Evolutionary conservation across 1,140 invertebrate species (phyloP), one percentile per base, ranked within the genome.

Genomic region (Wiebesia pumilae): DNA sequence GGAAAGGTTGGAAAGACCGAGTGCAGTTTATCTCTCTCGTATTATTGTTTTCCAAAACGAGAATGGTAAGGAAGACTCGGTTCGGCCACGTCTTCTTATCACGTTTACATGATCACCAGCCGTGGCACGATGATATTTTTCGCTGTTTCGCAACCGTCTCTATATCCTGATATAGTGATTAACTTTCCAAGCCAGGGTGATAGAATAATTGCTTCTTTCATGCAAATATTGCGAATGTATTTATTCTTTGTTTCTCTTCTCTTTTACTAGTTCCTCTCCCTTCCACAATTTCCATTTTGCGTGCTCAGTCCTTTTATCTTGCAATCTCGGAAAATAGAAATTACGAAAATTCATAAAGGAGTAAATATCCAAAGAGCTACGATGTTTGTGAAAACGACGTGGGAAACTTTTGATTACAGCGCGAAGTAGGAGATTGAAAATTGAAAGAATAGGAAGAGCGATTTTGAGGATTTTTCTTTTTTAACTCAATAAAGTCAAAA

Each of bases 1-100:
- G 58, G 3, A 10, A 3, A 62, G 58, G 10, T 2, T 62, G 21
- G 3, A 62, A 27, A 62, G 10, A 27, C 43, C 2, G 58, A 3
- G 54, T 27, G 27, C 24, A 62, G 27, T 10, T 58, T 3, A 62
- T 27, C 14, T 27, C 24, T 62, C 4, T 43, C 30, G 47, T 27
- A 73, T 38, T 62, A 77, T 83, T 83, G 82, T 83, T 54, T 83
- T 75, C 30, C 69, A 43, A 77, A 83, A 75, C 24, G 24, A 83
- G 71, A 77, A 35, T 43, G 51, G 35, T 62, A 83, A 83, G 58
- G 69, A 51, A 86, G 33, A 24, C 12, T 16, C 24, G 33, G 14
- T 9, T 35, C 47, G 33, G 35, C 14, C 3, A 47, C 30, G 43
- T 12, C 4, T 9, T 51, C 19, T 83, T 83, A 83, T 77, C 51